Evolutionary conservation across 2,797 vertebrate species (phyloP).

Genomic region (Typhlichthys eigenmanni): DNA sequence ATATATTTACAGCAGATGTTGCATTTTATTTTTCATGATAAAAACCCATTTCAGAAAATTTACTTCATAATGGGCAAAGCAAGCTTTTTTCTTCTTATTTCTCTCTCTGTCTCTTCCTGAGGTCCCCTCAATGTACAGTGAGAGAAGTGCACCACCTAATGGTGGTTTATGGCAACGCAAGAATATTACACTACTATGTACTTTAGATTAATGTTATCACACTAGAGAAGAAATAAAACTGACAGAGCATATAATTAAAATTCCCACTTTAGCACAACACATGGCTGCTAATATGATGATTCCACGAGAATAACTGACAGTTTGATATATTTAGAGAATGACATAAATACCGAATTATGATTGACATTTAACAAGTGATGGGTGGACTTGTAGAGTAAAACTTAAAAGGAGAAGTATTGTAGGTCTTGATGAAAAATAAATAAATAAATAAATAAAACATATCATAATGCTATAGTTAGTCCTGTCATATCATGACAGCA

Average conservation of each 20-base stretch:
- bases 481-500: too few species aligned
- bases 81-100: conserved; percentile 49
- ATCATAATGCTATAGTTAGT: too few species aligned
- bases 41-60: conserved; percentile 82
- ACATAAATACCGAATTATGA: not conserved
- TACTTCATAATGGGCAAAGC: conserved; percentile 74
- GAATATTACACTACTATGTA: not conserved
- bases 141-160: conserved; percentile 83
- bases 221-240: conserved; percentile 16
- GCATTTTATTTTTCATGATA: conserved; percentile 85
- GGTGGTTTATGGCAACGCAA: conserved; percentile 53
- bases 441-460: too few species aligned
- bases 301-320: not conserved
- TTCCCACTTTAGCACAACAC: too few species aligned
- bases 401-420: not conserved
- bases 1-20: conserved; percentile 87
- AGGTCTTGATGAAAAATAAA: too few species aligned
- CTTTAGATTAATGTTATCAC: not conserved
- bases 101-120: conserved; percentile 53
- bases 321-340: not conserved
- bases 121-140: conserved; percentile 53
- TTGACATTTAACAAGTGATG: too few species aligned
- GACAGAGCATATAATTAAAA: conserved; percentile 16
- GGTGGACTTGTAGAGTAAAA: not conserved
- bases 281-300: too few species aligned